Evolutionary conservation across 2,113 vertebrate genomes (phyloP).

Genomic region (Caloenas nicobarica): DNA sequence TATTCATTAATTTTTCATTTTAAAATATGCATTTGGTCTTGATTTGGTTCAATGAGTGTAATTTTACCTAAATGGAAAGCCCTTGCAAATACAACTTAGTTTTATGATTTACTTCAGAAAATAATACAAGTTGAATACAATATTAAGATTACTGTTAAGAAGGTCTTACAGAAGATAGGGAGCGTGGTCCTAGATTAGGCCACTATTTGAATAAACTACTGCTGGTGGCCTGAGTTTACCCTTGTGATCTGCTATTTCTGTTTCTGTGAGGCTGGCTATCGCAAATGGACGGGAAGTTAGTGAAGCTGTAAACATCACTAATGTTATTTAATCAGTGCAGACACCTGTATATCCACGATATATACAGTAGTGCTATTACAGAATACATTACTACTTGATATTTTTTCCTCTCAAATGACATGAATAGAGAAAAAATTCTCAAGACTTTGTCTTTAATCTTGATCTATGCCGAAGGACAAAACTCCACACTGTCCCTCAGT

Average conservation of each 20-base stretch:
- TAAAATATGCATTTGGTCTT: background rate
- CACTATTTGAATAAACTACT: background rate
- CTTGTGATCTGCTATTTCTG: background rate
- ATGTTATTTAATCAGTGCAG: background rate
- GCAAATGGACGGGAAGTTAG: background rate
- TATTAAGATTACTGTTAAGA: background rate
- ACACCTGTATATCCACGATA: background rate
- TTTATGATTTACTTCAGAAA: background rate
- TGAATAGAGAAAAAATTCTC: background rate
- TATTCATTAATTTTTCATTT: background rate
- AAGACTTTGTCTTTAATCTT: background rate
- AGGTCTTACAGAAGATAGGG: background rate
- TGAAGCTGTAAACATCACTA: background rate
- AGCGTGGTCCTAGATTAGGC: fast-evolving
- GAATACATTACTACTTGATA: background rate
- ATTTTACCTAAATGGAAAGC: background rate
- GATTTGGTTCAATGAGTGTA: background rate
- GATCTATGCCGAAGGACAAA: background rate
- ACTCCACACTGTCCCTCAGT: background rate
- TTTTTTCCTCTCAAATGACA: background rate
- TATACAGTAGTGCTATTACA: background rate
- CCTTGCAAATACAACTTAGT: background rate
- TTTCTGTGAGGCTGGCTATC: background rate
- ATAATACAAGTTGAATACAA: background rate
- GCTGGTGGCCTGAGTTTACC: background rate